Conservation (phyloP, 2,797 vertebrate species). For the Argyrosomus regius region DNA sequence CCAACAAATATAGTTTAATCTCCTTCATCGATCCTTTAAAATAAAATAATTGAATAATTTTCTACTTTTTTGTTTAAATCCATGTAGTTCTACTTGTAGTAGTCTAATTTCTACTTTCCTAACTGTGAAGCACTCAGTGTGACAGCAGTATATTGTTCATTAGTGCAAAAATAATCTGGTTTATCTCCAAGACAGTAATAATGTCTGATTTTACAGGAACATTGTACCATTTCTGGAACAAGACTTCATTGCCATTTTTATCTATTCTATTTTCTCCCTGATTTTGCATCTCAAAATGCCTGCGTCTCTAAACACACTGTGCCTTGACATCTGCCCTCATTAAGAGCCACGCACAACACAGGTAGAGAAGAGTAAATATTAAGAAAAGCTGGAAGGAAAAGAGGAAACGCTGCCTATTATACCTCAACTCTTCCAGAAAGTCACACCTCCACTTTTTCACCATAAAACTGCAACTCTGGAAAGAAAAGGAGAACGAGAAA, state of each 20-base stretch:
- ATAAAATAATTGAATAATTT: constrained; percentile 20
- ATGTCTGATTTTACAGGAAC: constrained; percentile 58
- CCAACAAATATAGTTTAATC: constrained; percentile 32
- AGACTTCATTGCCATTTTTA: constrained; percentile 66
- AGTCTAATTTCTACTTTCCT: constrained; percentile 43
- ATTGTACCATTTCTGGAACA: constrained; percentile 56
- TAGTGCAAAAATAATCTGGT: constrained; percentile 55
- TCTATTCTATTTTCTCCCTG: constrained; percentile 68
- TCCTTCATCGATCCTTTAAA: constrained; percentile 16
- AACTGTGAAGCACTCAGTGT: constrained; percentile 34
- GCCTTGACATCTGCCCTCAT: constrained; percentile 83
- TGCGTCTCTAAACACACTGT: constrained; percentile 64
- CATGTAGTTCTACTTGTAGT: constrained; percentile 15
- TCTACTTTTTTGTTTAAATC: constrained; percentile 34
- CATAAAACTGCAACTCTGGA: constrained; percentile 64
- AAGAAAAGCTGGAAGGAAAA: constrained; percentile 67
- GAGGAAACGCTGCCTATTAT: constrained; percentile 75
- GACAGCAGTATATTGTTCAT: constrained; percentile 46
- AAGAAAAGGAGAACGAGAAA: constrained; percentile 76
- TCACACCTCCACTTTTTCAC: constrained; percentile 71
- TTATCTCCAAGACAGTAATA: constrained; percentile 57
- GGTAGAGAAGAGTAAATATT: constrained; percentile 73
- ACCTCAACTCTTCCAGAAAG: constrained; percentile 70
- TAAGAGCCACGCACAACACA: constrained; percentile 71
- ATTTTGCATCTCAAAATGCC: constrained; percentile 65